A percentile compares a stretch with the other conserved stretches of the same genome.
phyloP scores from a whole-genome alignment of 1,140 invertebrate species.

The Aphelenchoides besseyi region DNA sequence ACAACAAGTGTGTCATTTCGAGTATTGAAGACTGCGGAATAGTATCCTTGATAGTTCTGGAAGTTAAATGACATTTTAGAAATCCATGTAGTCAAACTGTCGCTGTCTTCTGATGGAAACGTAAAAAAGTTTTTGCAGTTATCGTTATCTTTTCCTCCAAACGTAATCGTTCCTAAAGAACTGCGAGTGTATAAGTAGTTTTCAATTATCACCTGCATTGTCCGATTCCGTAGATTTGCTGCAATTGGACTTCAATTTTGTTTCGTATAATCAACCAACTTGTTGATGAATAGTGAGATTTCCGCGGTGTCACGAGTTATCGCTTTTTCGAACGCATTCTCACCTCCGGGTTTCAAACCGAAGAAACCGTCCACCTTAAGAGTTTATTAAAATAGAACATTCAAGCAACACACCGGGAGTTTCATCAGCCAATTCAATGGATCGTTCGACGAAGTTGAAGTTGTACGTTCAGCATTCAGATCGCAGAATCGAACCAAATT shows the following conservation, averaged over 20 bases:
- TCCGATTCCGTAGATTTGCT: neutral
- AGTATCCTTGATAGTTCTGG: neutral
- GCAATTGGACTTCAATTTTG: no score
- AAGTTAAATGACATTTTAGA: neutral
- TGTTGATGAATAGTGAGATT: no score
- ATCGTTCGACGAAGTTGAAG: neutral
- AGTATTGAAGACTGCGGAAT: neutral
- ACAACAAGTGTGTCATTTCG: neutral
- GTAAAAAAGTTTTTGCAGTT: neutral
- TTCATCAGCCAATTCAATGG: conserved; percentile 2
- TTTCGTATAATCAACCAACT: no score
- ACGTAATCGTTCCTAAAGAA: conserved; percentile 1
- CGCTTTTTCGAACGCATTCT: neutral
- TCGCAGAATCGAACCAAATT: neutral
- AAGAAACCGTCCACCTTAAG: conserved; percentile 5
- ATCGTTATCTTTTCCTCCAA: neutral
- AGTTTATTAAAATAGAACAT: neutral
- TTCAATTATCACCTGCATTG: no score
- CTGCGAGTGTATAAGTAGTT: no score
- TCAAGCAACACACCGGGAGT: neutral
- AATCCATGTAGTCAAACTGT: neutral
- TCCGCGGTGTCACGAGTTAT: no score
- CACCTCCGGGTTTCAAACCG: neutral
- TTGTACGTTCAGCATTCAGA: neutral
- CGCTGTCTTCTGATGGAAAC: neutral